Evolutionary conservation across 2,797 vertebrate genomes (phyloP), one percentile per base, ranked within the genome.

Genomic region (Bryconaethiops microstoma): DNA sequence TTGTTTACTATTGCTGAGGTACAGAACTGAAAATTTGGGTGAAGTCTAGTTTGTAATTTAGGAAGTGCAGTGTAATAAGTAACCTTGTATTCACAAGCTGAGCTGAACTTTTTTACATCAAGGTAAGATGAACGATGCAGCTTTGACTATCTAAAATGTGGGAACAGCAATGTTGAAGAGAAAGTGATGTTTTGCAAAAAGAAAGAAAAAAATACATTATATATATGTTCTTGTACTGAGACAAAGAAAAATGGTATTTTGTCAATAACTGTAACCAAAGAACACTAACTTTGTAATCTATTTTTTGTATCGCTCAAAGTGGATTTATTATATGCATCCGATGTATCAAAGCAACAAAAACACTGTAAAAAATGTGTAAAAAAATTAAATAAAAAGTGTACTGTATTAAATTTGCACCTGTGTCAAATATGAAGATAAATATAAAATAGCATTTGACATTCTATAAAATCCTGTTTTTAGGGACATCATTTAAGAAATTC

Each of bases 291-390:
- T 55, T 82, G 63, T 83, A 76, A 84, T 71, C 62, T 82, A 71
- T 79, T 35, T 76, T 81, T 79, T 81, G 76, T 85, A 83, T 81
- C 75, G 59, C 72, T 69, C 71, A 83, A 84, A 86, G 62, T 75
- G 69, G 82, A 85, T 78, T 75, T 64, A 81, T 81, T 78, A 42
- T 84, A 81, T 76, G 77, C 77, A 84, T 78, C 60, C 74, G 52
- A 73, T 77, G 76, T 77, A 81, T 77, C 60, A 68, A 70, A 79
- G 74, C 75, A 84, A 84, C 77, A 86, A 87, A 86, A 80, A 69
- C 60, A 80, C 75, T 76, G 78, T 16, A 76, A 68, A 77, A 35
- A 35, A 35, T 35, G 35, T 35, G 4, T 35, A 35, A 35, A 35
- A 35, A 35, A 35, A 35, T 35, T 35, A 3, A 35, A 35, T 35